These are phyloP conservation scores for Mormyrus hasselquistii DNA, from an alignment of 2,797 vertebrate species.

Conservation along the genomic window DNA sequence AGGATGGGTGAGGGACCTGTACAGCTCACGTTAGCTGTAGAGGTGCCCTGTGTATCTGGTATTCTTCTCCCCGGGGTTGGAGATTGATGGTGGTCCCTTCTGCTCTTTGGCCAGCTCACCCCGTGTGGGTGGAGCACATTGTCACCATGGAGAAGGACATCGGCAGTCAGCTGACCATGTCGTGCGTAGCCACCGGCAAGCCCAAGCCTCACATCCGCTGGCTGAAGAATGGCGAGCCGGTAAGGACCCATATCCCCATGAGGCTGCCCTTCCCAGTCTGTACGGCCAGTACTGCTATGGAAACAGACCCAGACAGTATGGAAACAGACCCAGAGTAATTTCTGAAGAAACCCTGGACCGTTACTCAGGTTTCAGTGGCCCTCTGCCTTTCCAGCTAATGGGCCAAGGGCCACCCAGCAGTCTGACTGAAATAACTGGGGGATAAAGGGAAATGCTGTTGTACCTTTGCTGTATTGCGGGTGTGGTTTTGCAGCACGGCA, in stretches of 20 bases:
- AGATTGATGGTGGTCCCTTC: background rate
- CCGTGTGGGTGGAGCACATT: constrained; percentile 88
- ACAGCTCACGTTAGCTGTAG: background rate
- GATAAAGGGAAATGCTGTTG: background rate
- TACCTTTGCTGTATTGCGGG: background rate
- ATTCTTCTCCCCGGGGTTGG: background rate
- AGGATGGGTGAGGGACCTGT: background rate
- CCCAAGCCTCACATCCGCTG: constrained; percentile 81
- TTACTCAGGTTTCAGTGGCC: background rate
- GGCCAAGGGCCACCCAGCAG: background rate
- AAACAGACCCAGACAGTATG: constrained; percentile 16
- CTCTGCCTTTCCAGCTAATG: background rate
- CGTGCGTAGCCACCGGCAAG: constrained; percentile 79
- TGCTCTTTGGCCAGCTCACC: constrained; percentile 65
- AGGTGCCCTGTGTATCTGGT: background rate
- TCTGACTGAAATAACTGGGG: background rate
- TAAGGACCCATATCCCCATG: constrained; percentile 46
- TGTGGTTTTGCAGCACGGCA: constrained; percentile 58
- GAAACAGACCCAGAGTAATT: constrained; percentile 12
- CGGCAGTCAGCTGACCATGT: constrained; percentile 78
- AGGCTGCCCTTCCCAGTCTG: constrained; percentile 22
- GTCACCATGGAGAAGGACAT: constrained; percentile 82
- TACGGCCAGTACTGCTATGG: constrained; percentile 28
- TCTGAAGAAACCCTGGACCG: background rate
- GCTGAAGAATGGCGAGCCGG: constrained; percentile 79